Percentiles rank a stretch among this genome's conserved stretches.
Evolutionary conservation across 1,140 invertebrate species (phyloP).

Genomic region (Sipha flava): DNA sequence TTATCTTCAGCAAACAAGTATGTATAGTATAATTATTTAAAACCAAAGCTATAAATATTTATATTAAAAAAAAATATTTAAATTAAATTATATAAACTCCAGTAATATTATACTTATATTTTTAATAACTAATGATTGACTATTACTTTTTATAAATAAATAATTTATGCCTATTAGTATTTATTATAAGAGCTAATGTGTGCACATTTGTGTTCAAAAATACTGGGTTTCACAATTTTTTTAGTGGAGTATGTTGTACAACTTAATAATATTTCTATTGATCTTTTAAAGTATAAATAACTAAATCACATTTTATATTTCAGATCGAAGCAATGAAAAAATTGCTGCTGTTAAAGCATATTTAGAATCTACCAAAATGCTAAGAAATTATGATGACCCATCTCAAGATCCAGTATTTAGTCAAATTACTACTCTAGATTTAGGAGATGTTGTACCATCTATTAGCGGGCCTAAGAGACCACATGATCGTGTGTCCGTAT

Average conservation of each 20-base stretch:
- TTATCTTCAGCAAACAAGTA: conserved; percentile 86
- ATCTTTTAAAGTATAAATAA: too few species aligned
- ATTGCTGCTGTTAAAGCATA: conserved; percentile 80
- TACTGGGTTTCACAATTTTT: too few species aligned
- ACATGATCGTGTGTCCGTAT: conserved; percentile 86
- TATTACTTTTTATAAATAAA: too few species aligned
- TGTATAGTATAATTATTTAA: conserved; percentile 37
- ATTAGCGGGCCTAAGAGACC: conserved; percentile 95
- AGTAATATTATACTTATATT: too few species aligned
- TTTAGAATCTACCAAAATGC: conserved; percentile 68
- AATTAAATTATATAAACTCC: too few species aligned
- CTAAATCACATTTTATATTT: too few species aligned
- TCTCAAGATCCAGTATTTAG: conserved; percentile 80
- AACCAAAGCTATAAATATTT: not conserved
- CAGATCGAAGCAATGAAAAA: conserved; percentile 73
- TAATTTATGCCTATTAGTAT: too few species aligned
- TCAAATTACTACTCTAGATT: conserved; percentile 77
- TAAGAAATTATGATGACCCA: conserved; percentile 71
- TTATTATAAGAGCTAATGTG: too few species aligned
- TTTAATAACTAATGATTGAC: too few species aligned
- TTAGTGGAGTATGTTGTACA: too few species aligned
- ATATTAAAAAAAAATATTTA: not conserved
- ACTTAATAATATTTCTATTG: too few species aligned
- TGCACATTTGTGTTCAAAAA: too few species aligned
- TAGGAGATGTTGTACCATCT: conserved; percentile 82